Conservation (phyloP, 2,888 invertebrate genomes). For the Rapana venosa region DNA sequence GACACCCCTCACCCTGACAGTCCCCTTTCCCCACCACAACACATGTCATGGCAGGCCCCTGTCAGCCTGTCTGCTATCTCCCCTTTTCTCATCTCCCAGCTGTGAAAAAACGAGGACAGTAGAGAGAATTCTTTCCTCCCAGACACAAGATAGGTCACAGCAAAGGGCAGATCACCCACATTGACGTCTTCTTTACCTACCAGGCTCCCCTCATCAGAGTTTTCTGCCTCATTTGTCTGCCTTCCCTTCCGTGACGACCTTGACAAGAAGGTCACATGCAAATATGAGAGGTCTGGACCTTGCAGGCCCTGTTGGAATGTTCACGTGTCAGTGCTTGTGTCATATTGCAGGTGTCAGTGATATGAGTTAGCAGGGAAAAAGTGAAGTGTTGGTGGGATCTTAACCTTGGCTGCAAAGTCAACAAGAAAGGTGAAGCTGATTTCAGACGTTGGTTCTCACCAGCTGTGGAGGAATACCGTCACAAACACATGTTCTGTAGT, state of each 20-base stretch:
- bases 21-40: not conserved
- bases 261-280: constrained; percentile 28
- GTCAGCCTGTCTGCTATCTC: not conserved
- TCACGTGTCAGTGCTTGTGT: constrained; percentile 15
- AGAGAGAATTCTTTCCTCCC: constrained; percentile 16
- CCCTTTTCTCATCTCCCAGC: not conserved
- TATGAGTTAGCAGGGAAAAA: not conserved
- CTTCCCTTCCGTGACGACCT: constrained; percentile 40
- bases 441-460: no score
- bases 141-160: constrained; percentile 25
- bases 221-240: constrained; percentile 34
- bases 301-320: not conserved
- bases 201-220: not conserved
- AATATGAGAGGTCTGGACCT: not conserved
- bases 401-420: no score
- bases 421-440: no score
- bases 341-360: constrained; percentile 8
- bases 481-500: no score
- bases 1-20: no score
- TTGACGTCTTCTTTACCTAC: not conserved
- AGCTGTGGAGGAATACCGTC: no score
- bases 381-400: no score
- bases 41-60: no score
- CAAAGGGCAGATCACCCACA: constrained; percentile 42
- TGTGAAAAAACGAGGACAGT: not conserved